Base-by-base conservation (phyloP, 2,113 vertebrate genomes). In the Nesospiza acunhae region DNA sequence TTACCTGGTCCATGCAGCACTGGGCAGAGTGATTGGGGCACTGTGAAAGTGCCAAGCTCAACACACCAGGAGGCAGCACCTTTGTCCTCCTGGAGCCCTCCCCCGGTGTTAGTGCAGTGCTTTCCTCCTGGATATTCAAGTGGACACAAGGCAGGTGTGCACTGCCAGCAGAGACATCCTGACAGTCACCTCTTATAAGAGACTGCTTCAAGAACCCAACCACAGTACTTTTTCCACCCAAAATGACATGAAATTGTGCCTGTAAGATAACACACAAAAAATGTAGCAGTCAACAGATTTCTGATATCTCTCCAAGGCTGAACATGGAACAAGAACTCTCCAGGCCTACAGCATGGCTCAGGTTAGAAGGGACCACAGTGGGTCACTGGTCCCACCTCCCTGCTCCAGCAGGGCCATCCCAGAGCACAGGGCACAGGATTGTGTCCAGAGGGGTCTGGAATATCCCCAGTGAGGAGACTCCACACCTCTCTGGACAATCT, bases 121-220 rank as follows among this genome's bases (percentile, higher is more conserved):
- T 69, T 58, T 74, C 10, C 7, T 33, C 35, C 41, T 37, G n/a
- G 69, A 27, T 84, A 21, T 62, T 41, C 79, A 52, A 16, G 64
- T 60, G 21, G 30, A 4, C 0, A n/a, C 9, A 5, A 26, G 47
- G 46, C 31, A 44, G 1, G 7, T 0, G 1, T 13, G 37, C 3
- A 1, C 31, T 73, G 59, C 42, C 44, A 52, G 56, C 69, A 85
- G 46, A 41, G 17, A 30, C 35, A 31, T 19, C 4, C 6, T 56
- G 33, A 46, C 22, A 73, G 35, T 33, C 42, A 46, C 12, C 47
- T 72, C 26, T 91, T 3, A 0, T 12, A 19, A 30, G 28, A 11
- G 58, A 9, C 55, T 39, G 14, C 31, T 55, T 79, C 44, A 31
- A 66, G 30, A 76, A 35, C 21, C 6, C 73, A 50, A 3, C 19